Conservation (phyloP, 1,140 invertebrate species). For the Parapsyche elsis region DNA sequence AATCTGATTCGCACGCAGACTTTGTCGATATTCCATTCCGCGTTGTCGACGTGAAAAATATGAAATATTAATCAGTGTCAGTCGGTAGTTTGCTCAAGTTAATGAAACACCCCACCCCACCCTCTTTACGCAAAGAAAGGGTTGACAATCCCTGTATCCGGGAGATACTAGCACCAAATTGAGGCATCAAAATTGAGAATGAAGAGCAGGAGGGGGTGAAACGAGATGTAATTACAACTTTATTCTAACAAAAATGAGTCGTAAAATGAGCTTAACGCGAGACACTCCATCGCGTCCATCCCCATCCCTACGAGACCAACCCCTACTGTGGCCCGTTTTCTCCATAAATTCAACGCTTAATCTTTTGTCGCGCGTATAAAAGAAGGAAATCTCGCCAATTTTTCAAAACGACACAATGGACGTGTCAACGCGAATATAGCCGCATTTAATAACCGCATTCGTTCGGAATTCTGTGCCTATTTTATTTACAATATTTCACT, state of each 20-base stretch:
- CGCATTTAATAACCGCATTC: constrained; percentile 18
- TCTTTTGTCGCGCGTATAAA: constrained; percentile 18
- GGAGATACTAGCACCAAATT: background rate
- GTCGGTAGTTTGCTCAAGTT: background rate
- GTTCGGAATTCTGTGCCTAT: background rate
- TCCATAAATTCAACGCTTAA: constrained; percentile 25
- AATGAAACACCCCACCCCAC: background rate
- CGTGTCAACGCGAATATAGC: background rate
- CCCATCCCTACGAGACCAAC: background rate
- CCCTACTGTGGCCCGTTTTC: background rate
- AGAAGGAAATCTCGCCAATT: constrained; percentile 25
- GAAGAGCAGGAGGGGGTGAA: background rate
- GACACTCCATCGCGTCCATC: background rate
- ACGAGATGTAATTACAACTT: constrained; percentile 11
- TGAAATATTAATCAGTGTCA: constrained; percentile 24
- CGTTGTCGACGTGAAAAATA: constrained; percentile 3
- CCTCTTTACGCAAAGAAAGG: background rate
- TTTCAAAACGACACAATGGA: constrained; percentile 23
- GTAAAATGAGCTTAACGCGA: background rate
- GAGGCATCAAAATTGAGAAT: background rate
- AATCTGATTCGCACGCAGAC: background rate
- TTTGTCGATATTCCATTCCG: background rate
- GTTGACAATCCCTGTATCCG: background rate
- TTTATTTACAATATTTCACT: constrained; percentile 9
- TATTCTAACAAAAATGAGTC: constrained; percentile 7